Base-by-base conservation (phyloP, 2,797 vertebrate genomes). In the Sarcophilus harrisii region DNA sequence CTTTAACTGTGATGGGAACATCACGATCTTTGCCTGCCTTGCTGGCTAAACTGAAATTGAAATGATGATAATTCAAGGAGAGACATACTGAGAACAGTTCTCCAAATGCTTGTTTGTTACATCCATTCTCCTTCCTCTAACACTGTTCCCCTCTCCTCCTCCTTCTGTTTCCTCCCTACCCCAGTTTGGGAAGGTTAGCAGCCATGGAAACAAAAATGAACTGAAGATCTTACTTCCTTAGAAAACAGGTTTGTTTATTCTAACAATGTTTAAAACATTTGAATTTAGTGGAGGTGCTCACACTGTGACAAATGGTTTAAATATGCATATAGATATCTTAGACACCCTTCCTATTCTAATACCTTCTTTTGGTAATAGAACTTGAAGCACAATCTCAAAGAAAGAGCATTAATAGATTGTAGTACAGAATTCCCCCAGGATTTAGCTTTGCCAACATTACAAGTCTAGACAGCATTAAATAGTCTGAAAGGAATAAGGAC, bases 231-330 rank as follows among this genome's bases (percentile, higher is more conserved):
- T 87, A 49, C 13, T 24, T 28, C 91, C 58, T 28, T 27, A 90
- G 32, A 60, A 92, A 96, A 95, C 60, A 96, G 95, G 94, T 87
- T 38, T 91, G 59, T 93, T 90, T 60, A 29, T 29, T 59, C 27
- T 91, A 95, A 93, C 90, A 81, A 32, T 73, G 92, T 95, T 93
- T 92, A 16, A 57, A 93, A 60, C 93, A 73, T 27, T 92, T 3
- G 0, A 4, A 58, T 93, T 92, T 93, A 55, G 87, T 93, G 21
- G 73, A 38, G 57, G 0, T 0, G 96, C 58, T 0, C 0, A 91
- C 32, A 92, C 52, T 10, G 0, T 38, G 60, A 90, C 90, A 62
- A 93, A 94, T 90, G 96, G 95, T 4, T 59, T 45, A 32, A 58
- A 29, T 60, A 90, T 28, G 5, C 89, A 45, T 49, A 45, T 0